These are phyloP conservation scores for Rhamnusium bicolor DNA, from an alignment of 2,888 invertebrate genomes.

Conservation along the genomic window DNA sequence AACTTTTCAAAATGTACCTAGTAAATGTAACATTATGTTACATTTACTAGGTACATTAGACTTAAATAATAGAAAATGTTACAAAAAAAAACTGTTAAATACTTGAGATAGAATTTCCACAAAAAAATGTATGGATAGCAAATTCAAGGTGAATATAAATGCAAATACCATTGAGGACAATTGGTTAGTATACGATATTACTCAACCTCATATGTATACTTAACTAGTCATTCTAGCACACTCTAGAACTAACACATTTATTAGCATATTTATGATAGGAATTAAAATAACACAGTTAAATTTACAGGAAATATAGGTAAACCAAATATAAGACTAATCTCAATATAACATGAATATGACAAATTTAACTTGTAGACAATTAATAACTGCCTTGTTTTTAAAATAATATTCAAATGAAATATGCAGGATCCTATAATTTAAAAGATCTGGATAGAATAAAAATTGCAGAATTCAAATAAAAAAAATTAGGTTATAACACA, in stretches of 20 bases:
- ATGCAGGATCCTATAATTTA: background rate
- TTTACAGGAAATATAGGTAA: background rate
- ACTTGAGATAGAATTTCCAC: too few relatives aligned
- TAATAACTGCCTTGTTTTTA: background rate
- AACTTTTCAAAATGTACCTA: too few relatives aligned
- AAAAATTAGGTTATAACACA: slow-evolving; percentile 26
- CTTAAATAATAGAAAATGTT: too few relatives aligned
- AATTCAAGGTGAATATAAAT: background rate
- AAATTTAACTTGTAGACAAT: too few relatives aligned
- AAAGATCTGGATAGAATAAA: background rate
- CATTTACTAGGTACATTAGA: too few relatives aligned
- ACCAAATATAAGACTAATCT: background rate
- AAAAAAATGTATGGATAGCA: too few relatives aligned
- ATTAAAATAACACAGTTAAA: background rate
- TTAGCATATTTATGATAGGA: background rate
- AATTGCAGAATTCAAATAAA: background rate
- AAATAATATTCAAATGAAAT: background rate
- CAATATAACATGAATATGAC: background rate
- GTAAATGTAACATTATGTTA: too few relatives aligned
- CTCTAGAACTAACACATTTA: background rate
- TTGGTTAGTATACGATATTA: background rate
- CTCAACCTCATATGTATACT: too few relatives aligned
- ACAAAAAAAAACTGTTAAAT: too few relatives aligned
- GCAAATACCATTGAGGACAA: background rate
- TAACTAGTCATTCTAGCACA: too few relatives aligned